Percentiles rank a stretch among this genome's conserved stretches.
phyloP scores from a whole-genome alignment of 2,113 vertebrate species.

The Syrmaticus mikado region DNA sequence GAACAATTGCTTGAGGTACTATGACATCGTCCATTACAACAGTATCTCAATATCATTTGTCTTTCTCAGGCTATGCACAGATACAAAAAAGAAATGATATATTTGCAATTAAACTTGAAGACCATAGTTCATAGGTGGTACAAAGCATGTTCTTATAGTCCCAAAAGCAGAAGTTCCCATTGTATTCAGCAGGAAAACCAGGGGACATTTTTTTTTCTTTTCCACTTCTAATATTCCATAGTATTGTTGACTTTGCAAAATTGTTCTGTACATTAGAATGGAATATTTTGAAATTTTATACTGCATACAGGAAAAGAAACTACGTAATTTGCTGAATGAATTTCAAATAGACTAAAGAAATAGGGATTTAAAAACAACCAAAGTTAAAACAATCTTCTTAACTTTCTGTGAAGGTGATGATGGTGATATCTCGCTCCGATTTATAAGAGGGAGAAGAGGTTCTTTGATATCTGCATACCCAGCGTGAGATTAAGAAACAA shows the following conservation, averaged over 20 bases:
- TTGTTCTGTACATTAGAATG: not conserved
- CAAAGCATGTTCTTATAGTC: rapidly evolving
- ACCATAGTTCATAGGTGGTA: rapidly evolving
- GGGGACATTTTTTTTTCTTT: not conserved
- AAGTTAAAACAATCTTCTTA: not conserved
- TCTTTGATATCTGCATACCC: no score
- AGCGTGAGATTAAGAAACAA: no score
- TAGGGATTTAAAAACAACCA: rapidly evolving
- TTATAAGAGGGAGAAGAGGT: no score
- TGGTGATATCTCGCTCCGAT: not conserved
- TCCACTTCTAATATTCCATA: not conserved
- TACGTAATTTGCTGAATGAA: not conserved
- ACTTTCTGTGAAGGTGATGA: not conserved
- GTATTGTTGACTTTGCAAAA: not conserved
- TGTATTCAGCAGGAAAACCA: not conserved
- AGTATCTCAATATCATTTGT: not conserved
- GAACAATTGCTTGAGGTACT: not conserved
- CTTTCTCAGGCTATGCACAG: not conserved
- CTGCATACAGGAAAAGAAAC: not conserved
- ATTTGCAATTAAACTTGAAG: not conserved
- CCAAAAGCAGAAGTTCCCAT: not conserved
- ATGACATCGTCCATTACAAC: not conserved
- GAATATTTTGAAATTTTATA: not conserved
- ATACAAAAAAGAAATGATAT: not conserved
- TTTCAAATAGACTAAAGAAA: not conserved